Evolutionary conservation across 2,113 vertebrate species (phyloP).

Genomic region (Larimichthys polyactis): DNA sequence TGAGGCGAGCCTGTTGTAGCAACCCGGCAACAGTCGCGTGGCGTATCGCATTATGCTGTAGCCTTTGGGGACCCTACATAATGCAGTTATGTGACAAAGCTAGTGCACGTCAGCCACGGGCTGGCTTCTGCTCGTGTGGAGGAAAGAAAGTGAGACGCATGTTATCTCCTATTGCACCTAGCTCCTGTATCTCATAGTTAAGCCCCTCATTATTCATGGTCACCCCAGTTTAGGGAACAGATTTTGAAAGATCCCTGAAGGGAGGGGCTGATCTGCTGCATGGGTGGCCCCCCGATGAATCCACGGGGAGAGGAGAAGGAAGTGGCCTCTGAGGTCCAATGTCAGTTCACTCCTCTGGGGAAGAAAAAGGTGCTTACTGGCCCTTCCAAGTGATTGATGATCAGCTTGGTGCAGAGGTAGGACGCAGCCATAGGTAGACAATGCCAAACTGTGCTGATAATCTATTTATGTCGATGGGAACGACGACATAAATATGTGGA

Average conservation of each 20-base stretch:
- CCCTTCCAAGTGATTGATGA: constrained; percentile 66
- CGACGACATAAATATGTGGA: constrained; percentile 25
- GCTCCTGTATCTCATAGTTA: constrained; percentile 45
- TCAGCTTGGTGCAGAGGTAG: constrained; percentile 33
- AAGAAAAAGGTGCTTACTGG: constrained; percentile 62
- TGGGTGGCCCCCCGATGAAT: neutral
- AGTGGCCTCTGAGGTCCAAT: constrained; percentile 33
- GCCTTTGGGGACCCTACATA: constrained; percentile 78
- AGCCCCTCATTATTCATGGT: constrained; percentile 56
- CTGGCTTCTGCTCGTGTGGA: constrained; percentile 44
- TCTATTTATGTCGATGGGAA: constrained; percentile 51
- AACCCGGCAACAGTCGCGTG: constrained; percentile 53
- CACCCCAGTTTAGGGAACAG: constrained; percentile 44
- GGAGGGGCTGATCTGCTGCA: constrained; percentile 7
- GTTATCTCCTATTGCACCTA: constrained; percentile 36
- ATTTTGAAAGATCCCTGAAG: constrained; percentile 9
- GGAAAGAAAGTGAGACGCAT: constrained; percentile 25
- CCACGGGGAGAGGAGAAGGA: neutral
- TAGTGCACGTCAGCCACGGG: constrained; percentile 74
- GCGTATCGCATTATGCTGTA: constrained; percentile 73
- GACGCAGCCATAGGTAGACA: constrained; percentile 49
- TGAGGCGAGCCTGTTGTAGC: constrained; percentile 67
- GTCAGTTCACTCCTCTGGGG: constrained; percentile 51
- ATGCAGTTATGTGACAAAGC: constrained; percentile 81
- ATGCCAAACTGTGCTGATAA: constrained; percentile 45